Conservation (phyloP, 2,113 vertebrate species). For the Eptesicus fuscus region DNA sequence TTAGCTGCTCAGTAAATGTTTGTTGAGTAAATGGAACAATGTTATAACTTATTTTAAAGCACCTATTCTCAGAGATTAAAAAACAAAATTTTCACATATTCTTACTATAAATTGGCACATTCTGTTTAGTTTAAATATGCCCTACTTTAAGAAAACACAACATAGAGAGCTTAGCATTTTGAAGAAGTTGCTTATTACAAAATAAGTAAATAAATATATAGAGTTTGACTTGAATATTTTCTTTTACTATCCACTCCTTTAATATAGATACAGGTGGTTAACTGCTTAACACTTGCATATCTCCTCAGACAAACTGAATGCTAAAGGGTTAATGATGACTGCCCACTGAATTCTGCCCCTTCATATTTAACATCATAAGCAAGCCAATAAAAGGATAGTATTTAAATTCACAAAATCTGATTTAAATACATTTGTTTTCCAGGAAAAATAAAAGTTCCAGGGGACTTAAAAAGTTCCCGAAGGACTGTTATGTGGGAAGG, state of each 20-base stretch:
- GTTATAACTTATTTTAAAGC: background rate
- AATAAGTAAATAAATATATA: no score
- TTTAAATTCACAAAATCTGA: background rate
- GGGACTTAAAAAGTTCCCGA: background rate
- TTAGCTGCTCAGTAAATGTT: background rate
- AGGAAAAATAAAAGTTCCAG: background rate
- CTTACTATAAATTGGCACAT: background rate
- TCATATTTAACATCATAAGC: background rate
- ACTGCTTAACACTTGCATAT: background rate
- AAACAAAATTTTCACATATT: background rate
- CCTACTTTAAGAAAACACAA: background rate
- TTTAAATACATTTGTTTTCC: background rate
- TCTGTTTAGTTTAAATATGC: background rate
- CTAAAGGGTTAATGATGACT: background rate
- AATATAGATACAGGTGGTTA: background rate
- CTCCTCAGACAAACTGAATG: background rate
- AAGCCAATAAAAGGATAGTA: background rate
- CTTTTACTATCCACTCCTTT: background rate
- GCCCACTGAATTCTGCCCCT: background rate
- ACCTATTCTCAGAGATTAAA: background rate
- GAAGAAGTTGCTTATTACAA: background rate
- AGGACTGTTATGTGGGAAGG: background rate
- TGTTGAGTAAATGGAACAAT: background rate
- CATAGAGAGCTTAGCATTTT: conserved; percentile 5
- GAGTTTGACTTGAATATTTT: background rate